Base-by-base conservation (phyloP, 2,888 invertebrate genomes). In the Agonopterix alstromeriana region DNA sequence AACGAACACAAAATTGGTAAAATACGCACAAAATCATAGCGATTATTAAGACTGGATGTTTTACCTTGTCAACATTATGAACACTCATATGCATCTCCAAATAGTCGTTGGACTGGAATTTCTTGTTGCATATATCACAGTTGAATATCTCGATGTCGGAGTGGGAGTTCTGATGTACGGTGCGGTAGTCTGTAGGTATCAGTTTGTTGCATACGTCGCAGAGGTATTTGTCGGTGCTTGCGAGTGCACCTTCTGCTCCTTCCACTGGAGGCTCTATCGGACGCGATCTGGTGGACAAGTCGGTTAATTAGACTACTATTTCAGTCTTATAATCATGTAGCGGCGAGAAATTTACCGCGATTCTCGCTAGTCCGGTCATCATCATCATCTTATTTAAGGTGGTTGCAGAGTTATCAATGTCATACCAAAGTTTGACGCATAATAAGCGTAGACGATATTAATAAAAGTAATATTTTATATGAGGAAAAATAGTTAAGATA, bases 71-170 rank as follows among this genome's bases (percentile, higher is more conserved):
- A 42, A 79, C 68, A 55, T 77, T 84, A 74, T 95, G 95, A 35
- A 94, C 93, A 57, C 91, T 92, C 70, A 93, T 90, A 68, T 95
- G 95, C 93, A 95, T 93, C 10, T 91, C 90, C 14, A 94, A 77
- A 70, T 92, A 93, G 17, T 91, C 90, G 11, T 82, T 70, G 0
- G 92, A 92, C 40, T 86, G 90, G 58, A 95, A 95, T 61, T 93
- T 93, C 53, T 92, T 90, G 65, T 95, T 95, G 61, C 95, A 95
- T 10, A 93, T 89, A 8, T 90, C 79, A 59, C 95, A 95, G 58
- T 90, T 89, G 58, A 87, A 89, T 50, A 88, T 90, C 1, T 91
- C 86, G 9, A 89, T 88, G 14, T 82, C 81, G 58, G 93, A 92
- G 66, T 95, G 95, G 46, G 92, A 91, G 49, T 92, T 91, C 78